Conservation (phyloP, 2,113 vertebrate genomes). For the Parus major region DNA sequence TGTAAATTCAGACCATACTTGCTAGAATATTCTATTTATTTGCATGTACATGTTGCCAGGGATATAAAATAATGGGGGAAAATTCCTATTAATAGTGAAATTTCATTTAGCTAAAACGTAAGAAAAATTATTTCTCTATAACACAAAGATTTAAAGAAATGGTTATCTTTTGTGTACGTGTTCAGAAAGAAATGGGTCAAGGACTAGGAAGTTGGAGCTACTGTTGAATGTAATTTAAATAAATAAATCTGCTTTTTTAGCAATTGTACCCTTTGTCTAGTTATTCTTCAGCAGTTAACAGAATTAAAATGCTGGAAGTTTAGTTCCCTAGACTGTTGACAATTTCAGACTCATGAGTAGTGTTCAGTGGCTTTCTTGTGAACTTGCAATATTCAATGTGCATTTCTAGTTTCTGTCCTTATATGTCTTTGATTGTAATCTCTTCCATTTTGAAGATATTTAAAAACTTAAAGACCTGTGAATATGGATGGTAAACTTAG, state of each 20-base stretch:
- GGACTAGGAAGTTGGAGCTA: not conserved
- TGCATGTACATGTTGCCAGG: not conserved
- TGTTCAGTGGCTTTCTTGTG: not conserved
- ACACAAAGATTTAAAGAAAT: not conserved
- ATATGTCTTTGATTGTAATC: not conserved
- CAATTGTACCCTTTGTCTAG: not conserved
- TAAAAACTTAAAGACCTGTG: not conserved
- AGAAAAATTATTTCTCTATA: not conserved
- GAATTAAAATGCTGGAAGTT: not conserved
- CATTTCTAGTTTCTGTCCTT: not conserved
- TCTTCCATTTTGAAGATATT: not conserved
- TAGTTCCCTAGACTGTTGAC: not conserved
- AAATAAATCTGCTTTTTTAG: not conserved
- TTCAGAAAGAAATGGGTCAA: not conserved
- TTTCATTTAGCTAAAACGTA: not conserved
- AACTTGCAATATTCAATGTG: fast-evolving
- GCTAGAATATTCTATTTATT: not conserved
- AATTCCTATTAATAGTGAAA: not conserved
- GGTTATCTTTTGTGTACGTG: not conserved
- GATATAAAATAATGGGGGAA: not conserved
- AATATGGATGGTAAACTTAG: not conserved
- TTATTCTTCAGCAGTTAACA: not conserved
- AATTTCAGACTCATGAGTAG: not conserved
- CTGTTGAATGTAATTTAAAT: not conserved
- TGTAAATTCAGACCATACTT: not conserved